Conservation (phyloP, 2,797 vertebrate genomes). For the Sarcophilus harrisii region DNA sequence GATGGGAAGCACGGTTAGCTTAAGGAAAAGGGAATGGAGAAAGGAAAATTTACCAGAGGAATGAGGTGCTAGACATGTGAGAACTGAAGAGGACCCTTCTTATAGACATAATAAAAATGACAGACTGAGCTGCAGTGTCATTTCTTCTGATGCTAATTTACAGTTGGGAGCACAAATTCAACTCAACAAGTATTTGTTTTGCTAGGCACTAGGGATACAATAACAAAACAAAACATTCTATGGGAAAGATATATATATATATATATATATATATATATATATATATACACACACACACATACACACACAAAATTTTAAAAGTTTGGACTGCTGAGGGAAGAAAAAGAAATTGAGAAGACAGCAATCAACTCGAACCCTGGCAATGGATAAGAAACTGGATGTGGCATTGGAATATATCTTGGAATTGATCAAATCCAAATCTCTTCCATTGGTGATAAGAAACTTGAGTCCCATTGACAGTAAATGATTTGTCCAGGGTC, state of each 20-base stretch:
- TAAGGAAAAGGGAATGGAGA: background rate
- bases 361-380: background rate
- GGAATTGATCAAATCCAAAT: background rate
- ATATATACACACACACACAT: background rate
- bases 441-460: background rate
- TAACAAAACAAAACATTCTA: background rate
- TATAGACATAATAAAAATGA: background rate
- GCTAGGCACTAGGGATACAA: background rate
- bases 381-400: background rate
- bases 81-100: background rate
- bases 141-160: background rate
- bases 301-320: background rate
- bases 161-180: background rate
- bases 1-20: background rate
- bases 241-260: background rate
- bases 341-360: background rate
- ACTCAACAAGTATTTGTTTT: background rate
- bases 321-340: background rate
- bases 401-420: background rate
- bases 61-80: background rate
- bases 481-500: background rate
- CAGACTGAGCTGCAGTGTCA: background rate
- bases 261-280: too few species aligned
- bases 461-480: background rate
- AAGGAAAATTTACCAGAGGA: background rate